Evolutionary conservation across 1,140 invertebrate species (phyloP), one percentile per base, ranked within the genome.

Genomic region (Periplaneta americana): DNA sequence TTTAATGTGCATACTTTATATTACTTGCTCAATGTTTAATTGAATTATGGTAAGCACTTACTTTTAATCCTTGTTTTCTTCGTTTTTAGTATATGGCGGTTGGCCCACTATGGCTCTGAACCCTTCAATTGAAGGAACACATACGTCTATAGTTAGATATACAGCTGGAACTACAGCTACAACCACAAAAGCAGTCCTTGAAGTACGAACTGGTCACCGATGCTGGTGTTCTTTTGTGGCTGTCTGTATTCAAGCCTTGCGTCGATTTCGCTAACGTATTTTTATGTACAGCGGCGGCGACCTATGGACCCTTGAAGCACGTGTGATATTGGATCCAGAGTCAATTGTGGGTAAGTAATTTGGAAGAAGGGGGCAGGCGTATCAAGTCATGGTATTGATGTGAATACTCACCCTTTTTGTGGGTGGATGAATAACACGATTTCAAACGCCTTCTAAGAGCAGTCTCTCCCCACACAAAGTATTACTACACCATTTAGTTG

Each of bases 281-380:
- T 48, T 57, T 57, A n/a, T n/a, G 11, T 57, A 10, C 11, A 10
- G 4, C 39, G 15, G 13, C 22, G 39, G 15, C 39, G 39, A 15
- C 13, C 18, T 57, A n/a, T 10, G 48, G 1, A 57, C 48, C 18
- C 48, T 57, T 6, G 48, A 57, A n/a, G 17, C 48, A 57, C 48
- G 48, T 57, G 48, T 10, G 11, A 39, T 78, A 78, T 78, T 78
- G 77, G 77, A 78, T 78, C 77, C 77, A 32, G 77, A 37, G 77
- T 78, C 35, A 37, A 78, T 78, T 78, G 77, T 10, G 77, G n/a
- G 77, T 78, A 78, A 78, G 34, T 78, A 78, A 78, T n/a, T n/a
- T 78, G 77, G 34, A 11, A 78, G n/a, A 37, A 28, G 9, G 77
- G 48, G 4, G 22, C 36, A n/a, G n/a, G n/a, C 22, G 5, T 48